Evolutionary conservation across 1,140 invertebrate species (phyloP), one percentile per base, ranked within the genome.

Genomic region (Sycobia sp.): DNA sequence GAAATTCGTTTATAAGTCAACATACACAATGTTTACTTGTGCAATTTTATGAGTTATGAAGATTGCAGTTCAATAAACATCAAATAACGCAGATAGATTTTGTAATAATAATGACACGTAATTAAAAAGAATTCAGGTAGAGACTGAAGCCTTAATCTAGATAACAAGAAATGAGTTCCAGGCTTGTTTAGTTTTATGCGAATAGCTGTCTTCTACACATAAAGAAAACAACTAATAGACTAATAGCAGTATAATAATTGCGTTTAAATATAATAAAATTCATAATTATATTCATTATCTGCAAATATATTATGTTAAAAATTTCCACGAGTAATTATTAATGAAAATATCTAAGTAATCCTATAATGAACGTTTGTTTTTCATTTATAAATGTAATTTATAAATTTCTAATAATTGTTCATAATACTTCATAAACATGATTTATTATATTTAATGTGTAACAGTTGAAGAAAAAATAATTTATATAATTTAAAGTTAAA

Each of bases 301-400:
- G 60, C 65, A 67, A 69, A 66, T 66, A 67, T 27, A 69, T 63
- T 62, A 67, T 69, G 67, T 67, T 69, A 22, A 63, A 47, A 62
- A 63, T 67, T 22, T 25, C n/a, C 16, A 36, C 32, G 22, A 14
- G 25, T 58, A 14, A 16, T 64, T 39, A 13, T 29, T 29, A 23
- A 23, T 62, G 11, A 38, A 27, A 27, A 16, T 29, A 49, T 49
- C n/a, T n/a, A n/a, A n/a, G n/a, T 23, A 23, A 16, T 49, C 14
- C 46, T 16, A 16, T 3, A 22, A 49, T 47, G 20, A 56, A 32
- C 14, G n/a, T n/a, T n/a, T n/a, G n/a, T n/a, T 32, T 34, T 22
- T 10, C 27, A 25, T 43, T 46, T 43, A 43, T 8, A 2, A 22
- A 16, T 14, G 11, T 41, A 10, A 29, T 13, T 32, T 5, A 7